These are phyloP conservation scores for Tachypleus tridentatus DNA, from an alignment of 1,140 invertebrate genomes.

Conservation along the genomic window DNA sequence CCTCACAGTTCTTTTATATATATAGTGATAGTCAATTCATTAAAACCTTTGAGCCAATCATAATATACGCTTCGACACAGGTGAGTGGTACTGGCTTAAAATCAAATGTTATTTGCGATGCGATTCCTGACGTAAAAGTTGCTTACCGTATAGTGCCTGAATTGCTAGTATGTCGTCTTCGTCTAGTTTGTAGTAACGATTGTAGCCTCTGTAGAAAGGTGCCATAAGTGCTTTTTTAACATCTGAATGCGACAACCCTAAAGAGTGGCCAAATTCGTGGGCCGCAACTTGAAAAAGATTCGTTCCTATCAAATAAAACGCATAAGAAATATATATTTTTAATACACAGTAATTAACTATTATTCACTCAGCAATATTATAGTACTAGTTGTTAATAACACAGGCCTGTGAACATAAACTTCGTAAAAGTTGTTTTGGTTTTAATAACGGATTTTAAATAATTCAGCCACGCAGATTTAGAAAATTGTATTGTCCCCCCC, in stretches of 20 bases:
- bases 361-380: no score
- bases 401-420: no score
- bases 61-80: neutral
- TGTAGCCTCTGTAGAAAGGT: slow-evolving; percentile 41
- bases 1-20: no score
- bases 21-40: neutral
- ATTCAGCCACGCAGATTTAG: no score
- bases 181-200: slow-evolving; percentile 33
- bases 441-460: no score
- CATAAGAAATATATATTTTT: slow-evolving; percentile 1
- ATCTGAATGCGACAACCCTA: slow-evolving; percentile 40
- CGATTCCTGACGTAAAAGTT: neutral
- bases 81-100: no score
- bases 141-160: slow-evolving; percentile 64
- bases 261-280: slow-evolving; percentile 44
- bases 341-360: no score
- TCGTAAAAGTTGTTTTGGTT: no score
- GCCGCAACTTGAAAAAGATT: slow-evolving; percentile 43
- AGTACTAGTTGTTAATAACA: no score
- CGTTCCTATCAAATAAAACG: slow-evolving; percentile 30
- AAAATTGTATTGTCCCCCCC: no score
- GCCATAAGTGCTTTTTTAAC: slow-evolving; percentile 40
- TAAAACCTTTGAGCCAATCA: neutral
- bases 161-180: slow-evolving; percentile 33
- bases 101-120: no score